Base-by-base conservation (phyloP, 2,113 vertebrate species). In the Centropus bengalensis region DNA sequence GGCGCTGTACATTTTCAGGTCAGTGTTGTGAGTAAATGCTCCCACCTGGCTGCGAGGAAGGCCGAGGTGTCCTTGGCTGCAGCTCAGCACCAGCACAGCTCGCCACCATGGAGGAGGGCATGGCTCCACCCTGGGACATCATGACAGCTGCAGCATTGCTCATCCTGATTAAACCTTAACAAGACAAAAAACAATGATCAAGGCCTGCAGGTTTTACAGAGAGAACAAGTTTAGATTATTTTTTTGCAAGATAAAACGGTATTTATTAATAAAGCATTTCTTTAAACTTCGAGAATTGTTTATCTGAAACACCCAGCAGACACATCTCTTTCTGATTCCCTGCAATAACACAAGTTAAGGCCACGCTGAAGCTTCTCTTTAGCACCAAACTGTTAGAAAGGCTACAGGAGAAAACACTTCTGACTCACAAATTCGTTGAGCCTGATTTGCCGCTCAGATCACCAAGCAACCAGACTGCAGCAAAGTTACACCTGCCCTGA, bases 41-140 rank as follows among this genome's bases (percentile, higher is more conserved):
- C 94, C 83, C 98, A 99, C 99, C 99, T 98, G 99, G 97, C 94
- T 99, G 99, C 79, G 98, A 98, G 87, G 98, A 93, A 88, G 99
- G 99, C 93, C 99, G 98, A 78, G 97, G 98, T 89, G 98, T 96
- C 93, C 99, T 98, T 64, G 99, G 98, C 84, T 99, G 99, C 96
- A 99, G 98, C 89, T 99, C 99, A 96, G 98, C 98, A 97, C 97
- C 98, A 96, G 98, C 96, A 86, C 98, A 98, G 66, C 98, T 97
- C 82, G 98, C 96, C 97, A 99, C 98, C 93, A 98, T 97, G 80
- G 99, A 98, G 75, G 98, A 98, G 69, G 98, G 94, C 95, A 99
- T 96, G 45, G 97, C 98, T 95, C 98, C 98, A 84, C 98, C 97
- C 86, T 98, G 97, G 47, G 99, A 98, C 96, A 99, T 98, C 99